These are phyloP conservation scores for Drosophila monieri DNA, from an alignment of 2,888 invertebrate species.

Conservation along the genomic window DNA sequence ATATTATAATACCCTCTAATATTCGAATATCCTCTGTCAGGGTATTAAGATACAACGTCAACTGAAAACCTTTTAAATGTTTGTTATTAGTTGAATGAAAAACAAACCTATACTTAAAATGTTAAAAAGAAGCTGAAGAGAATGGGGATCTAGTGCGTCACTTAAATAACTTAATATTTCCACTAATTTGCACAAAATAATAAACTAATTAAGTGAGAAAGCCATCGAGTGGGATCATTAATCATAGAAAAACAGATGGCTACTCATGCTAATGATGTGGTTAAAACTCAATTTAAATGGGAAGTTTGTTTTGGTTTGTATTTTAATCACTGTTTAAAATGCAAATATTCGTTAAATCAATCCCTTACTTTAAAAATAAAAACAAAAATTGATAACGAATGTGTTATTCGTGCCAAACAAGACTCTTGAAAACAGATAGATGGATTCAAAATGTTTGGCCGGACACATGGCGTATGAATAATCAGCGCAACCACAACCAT, in stretches of 20 bases:
- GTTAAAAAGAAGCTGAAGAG: not conserved
- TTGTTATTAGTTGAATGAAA: constrained; percentile 21
- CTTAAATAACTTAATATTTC: constrained; percentile 52
- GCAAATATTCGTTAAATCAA: too few species aligned
- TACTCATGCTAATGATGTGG: constrained; percentile 31
- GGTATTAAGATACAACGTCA: constrained; percentile 28
- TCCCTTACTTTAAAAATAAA: not conserved
- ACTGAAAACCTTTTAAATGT: constrained; percentile 52
- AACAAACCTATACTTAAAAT: constrained; percentile 11
- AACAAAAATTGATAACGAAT: not conserved
- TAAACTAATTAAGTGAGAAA: constrained; percentile 46
- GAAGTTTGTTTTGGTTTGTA: too few species aligned
- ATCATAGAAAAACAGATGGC: constrained; percentile 24
- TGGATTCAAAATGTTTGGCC: constrained; percentile 17
- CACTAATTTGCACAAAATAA: constrained; percentile 57
- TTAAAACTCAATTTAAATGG: constrained; percentile 23
- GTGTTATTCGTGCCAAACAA: not conserved
- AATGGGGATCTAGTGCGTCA: constrained; percentile 34
- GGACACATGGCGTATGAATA: constrained; percentile 53
- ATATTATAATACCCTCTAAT: too few species aligned
- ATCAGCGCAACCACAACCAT: constrained; percentile 34
- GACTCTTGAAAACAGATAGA: constrained; percentile 21
- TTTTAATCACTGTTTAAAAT: too few species aligned
- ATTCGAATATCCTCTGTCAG: too few species aligned
- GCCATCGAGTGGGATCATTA: constrained; percentile 20